These are phyloP conservation scores for Drosophila neonasuta DNA, from an alignment of 2,888 invertebrate genomes.

Conservation along the genomic window DNA sequence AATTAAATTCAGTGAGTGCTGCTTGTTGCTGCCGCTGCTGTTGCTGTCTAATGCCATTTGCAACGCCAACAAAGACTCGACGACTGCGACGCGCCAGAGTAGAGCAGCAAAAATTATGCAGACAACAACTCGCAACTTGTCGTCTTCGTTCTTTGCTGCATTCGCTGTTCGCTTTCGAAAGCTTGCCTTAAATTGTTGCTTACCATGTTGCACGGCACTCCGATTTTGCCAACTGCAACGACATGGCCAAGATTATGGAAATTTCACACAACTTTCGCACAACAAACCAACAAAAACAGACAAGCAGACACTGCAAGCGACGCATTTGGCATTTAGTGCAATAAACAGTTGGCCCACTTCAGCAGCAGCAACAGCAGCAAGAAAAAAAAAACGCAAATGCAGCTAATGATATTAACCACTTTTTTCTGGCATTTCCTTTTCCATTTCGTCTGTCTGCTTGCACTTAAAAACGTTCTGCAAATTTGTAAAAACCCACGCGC, in stretches of 20 bases:
- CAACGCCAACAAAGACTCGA: constrained; percentile 14
- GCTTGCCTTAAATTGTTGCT: constrained; percentile 59
- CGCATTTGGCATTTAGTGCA: constrained; percentile 53
- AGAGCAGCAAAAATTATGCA: constrained; percentile 64
- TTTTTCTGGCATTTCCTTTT: constrained; percentile 55
- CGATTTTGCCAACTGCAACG: constrained; percentile 46
- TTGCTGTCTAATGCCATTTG: constrained; percentile 67
- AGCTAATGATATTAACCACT: constrained; percentile 73
- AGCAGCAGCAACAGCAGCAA: constrained; percentile 9
- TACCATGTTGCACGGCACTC: constrained; percentile 56
- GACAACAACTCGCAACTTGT: constrained; percentile 56
- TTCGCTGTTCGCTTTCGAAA: neutral
- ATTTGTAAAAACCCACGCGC: constrained; percentile 67
- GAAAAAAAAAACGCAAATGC: constrained; percentile 46
- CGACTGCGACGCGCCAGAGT: neutral
- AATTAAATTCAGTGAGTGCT: constrained; percentile 67
- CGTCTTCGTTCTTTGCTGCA: constrained; percentile 7
- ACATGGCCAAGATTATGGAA: constrained; percentile 71
- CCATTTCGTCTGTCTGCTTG: constrained; percentile 39
- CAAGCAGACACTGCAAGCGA: constrained; percentile 17
- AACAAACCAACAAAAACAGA: constrained; percentile 22
- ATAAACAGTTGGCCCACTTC: constrained; percentile 38
- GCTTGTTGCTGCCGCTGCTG: constrained; percentile 44
- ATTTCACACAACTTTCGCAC: constrained; percentile 56
- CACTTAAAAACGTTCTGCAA: constrained; percentile 69